These are phyloP conservation scores for Laothoe populi DNA, from an alignment of 2,888 invertebrate species.

Conservation along the genomic window DNA sequence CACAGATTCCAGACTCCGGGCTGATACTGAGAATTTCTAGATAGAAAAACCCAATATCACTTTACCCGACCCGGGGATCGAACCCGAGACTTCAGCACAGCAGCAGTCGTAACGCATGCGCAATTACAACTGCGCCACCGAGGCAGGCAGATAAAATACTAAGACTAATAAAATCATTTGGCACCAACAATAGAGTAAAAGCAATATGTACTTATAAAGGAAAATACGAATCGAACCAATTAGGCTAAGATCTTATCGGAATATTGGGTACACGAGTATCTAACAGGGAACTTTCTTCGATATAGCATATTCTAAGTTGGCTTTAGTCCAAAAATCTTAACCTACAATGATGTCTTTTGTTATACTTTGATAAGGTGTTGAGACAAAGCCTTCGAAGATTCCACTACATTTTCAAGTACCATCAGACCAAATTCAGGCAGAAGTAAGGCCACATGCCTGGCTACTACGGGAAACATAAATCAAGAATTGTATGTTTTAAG, in stretches of 20 bases:
- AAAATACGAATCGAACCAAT: not conserved
- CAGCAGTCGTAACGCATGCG: too few species aligned
- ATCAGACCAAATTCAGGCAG: too few species aligned
- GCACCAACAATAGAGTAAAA: conserved; percentile 7
- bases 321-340: conserved; percentile 26
- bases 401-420: not conserved
- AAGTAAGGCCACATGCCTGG: too few species aligned
- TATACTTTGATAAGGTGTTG: conserved; percentile 3
- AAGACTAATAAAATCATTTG: not conserved
- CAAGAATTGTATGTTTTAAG: too few species aligned
- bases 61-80: too few species aligned
- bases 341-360: conserved; percentile 23
- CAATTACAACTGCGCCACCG: too few species aligned
- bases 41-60: too few species aligned
- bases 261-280: not conserved
- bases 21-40: too few species aligned
- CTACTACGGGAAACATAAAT: too few species aligned
- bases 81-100: too few species aligned
- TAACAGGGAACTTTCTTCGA: not conserved
- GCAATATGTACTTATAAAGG: not conserved
- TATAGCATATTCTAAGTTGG: conserved; percentile 9
- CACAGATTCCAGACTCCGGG: too few species aligned
- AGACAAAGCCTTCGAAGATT: not conserved
- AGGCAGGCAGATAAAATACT: not conserved
- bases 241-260: conserved; percentile 2